Evolutionary conservation across 2,113 vertebrate genomes (phyloP).

Genomic region (Lontra canadensis): DNA sequence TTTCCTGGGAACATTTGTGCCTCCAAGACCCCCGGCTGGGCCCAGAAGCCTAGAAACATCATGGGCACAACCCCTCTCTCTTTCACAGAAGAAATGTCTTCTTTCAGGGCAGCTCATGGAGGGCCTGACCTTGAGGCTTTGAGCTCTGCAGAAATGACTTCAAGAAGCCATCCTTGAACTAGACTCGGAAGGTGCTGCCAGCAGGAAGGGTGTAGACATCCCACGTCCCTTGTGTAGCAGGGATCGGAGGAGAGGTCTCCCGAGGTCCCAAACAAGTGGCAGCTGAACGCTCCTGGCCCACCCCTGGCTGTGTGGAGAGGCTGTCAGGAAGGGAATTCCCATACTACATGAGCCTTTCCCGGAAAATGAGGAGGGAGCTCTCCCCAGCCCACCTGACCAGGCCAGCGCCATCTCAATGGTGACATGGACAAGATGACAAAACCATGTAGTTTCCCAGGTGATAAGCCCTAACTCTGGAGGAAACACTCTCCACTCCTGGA

Average conservation of each 20-base stretch:
- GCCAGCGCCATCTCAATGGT: fast-evolving
- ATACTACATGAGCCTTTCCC: fast-evolving
- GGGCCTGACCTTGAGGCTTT: background rate
- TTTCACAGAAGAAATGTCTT: background rate
- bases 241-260: fast-evolving
- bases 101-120: background rate
- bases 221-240: fast-evolving
- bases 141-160: background rate
- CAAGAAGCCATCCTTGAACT: background rate
- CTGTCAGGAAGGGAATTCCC: too few species aligned
- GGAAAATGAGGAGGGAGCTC: background rate
- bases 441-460: too few species aligned
- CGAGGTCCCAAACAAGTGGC: background rate
- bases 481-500: too few species aligned
- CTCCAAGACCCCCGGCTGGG: background rate
- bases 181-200: background rate
- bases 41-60: background rate
- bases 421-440: fast-evolving
- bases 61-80: fast-evolving
- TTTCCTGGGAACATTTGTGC: background rate
- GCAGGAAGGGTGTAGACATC: background rate
- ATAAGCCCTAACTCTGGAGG: background rate
- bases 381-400: fast-evolving
- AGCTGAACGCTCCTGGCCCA: background rate
- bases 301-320: background rate